These are phyloP conservation scores for Augochlora pura DNA, from an alignment of 1,140 invertebrate species.

Conservation along the genomic window DNA sequence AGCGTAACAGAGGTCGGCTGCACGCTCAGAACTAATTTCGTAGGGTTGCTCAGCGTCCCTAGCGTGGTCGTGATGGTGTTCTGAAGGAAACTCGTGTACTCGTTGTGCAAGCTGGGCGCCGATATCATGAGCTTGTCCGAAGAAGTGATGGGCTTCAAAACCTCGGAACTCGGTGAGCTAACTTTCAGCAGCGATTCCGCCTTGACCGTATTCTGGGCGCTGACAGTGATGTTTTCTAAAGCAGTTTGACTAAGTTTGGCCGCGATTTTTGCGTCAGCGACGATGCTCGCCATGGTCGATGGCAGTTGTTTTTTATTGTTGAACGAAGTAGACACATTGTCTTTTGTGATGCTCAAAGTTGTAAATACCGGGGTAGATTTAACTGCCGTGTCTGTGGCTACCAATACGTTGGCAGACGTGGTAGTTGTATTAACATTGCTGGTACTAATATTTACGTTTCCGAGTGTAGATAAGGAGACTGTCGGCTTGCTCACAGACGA, in stretches of 20 bases:
- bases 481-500: conserved; percentile 49
- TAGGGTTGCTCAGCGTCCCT: conserved; percentile 24
- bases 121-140: conserved; percentile 1
- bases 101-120: conserved; percentile 1
- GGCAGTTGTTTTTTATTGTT: conserved; percentile 61
- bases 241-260: conserved; percentile 69
- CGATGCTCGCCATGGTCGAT: conserved; percentile 68
- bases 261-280: conserved; percentile 73
- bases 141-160: conserved; percentile 13
- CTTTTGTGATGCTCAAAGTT: conserved; percentile 47
- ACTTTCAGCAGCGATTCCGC: conserved; percentile 22
- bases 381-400: conserved; percentile 21
- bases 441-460: conserved; percentile 14
- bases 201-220: conserved; percentile 26
- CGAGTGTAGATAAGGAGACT: conserved; percentile 50
- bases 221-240: conserved; percentile 53
- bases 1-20: conserved; percentile 71
- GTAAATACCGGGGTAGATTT: conserved; percentile 45
- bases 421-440: not conserved
- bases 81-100: conserved; percentile 21
- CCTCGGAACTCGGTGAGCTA: not conserved
- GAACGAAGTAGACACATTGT: conserved; percentile 47
- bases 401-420: conserved; percentile 5
- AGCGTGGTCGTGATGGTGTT: not conserved
- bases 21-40: conserved; percentile 55